Evolutionary conservation across 2,113 vertebrate species (phyloP), one percentile per base, ranked within the genome.

Genomic region (Dasyornis broadbenti): DNA sequence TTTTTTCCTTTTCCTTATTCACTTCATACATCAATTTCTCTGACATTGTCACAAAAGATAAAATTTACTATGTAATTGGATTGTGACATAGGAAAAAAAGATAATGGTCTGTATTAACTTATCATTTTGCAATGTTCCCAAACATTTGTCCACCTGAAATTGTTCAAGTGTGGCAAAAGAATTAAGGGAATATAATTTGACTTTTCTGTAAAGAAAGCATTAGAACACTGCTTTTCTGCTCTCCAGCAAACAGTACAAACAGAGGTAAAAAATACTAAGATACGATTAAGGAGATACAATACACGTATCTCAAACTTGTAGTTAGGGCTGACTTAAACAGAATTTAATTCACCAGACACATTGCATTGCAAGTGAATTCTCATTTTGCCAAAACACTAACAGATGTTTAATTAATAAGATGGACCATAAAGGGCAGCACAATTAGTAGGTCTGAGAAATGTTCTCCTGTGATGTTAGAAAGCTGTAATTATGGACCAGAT

Each of bases 321-420:
- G 65, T 94, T 70, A 95, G 53, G 28, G n/a, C 75, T 83, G 90
- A 86, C 60, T 95, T 96, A 96, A 61, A 96, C 94, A 95, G 76
- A 92, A 92, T 95, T 97, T 96, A 97, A 94, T 96, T 94, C 82
- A 96, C 64, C 82, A 96, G 64, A 81, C 50, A 94, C 64, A 95
- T 94, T 94, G 28, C 65, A 95, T 81, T 91, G 84, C 71, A 90
- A 96, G 59, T 70, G 89, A 94, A 94, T 93, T 95, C 77, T 97
- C 94, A 94, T 90, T 93, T 97, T 3, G 0, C 84, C 85, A 95
- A 96, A 97, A 97, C 89, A 91, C 63, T 96, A 96, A 94, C 94
- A 97, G 94, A 95, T 94, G 70, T 97, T 96, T 97, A 96, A 97
- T 96, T 75, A 94, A 86, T 96, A 97, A 97, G 95, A 95, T 88